These are phyloP conservation scores for Galerucella calmariensis DNA, from an alignment of 2,888 invertebrate species.

Conservation along the genomic window DNA sequence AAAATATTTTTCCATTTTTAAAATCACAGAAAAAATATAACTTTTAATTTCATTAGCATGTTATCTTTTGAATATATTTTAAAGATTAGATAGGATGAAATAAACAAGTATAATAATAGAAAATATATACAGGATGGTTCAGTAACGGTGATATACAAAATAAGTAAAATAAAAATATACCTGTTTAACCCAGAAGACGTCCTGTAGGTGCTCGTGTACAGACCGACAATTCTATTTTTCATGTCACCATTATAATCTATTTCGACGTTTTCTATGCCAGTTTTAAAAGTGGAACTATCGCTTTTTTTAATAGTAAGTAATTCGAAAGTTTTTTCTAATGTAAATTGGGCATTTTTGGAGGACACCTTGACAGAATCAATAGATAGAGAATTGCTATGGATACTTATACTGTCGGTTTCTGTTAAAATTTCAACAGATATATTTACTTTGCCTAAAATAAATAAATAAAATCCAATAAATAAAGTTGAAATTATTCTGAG, in stretches of 20 bases:
- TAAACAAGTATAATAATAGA: too few relatives aligned
- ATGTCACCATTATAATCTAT: conserved; percentile 75
- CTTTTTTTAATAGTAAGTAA: conserved; percentile 52
- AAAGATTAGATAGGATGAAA: too few relatives aligned
- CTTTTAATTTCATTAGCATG: too few relatives aligned
- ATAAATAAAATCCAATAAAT: background rate
- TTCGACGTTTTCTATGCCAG: conserved; percentile 66
- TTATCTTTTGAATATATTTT: too few relatives aligned
- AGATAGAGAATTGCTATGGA: conserved; percentile 73
- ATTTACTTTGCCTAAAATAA: conserved; percentile 59
- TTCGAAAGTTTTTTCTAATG: conserved; percentile 51
- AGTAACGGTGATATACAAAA: too few relatives aligned
- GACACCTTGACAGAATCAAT: conserved; percentile 64
- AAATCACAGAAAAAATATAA: too few relatives aligned
- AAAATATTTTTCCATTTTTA: too few relatives aligned
- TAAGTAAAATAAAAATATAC: conserved; percentile 57
- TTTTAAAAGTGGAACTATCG: conserved; percentile 46
- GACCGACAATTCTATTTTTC: conserved; percentile 76
- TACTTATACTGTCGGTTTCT: conserved; percentile 66
- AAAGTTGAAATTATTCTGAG: too few relatives aligned
- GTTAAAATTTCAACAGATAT: conserved; percentile 66
- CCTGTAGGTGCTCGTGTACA: conserved; percentile 76
- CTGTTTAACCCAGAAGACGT: conserved; percentile 62
- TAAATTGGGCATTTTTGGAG: conserved; percentile 45
- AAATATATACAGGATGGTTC: background rate